Conservation (phyloP, 2,797 vertebrate species). For the Lates japonicus region DNA sequence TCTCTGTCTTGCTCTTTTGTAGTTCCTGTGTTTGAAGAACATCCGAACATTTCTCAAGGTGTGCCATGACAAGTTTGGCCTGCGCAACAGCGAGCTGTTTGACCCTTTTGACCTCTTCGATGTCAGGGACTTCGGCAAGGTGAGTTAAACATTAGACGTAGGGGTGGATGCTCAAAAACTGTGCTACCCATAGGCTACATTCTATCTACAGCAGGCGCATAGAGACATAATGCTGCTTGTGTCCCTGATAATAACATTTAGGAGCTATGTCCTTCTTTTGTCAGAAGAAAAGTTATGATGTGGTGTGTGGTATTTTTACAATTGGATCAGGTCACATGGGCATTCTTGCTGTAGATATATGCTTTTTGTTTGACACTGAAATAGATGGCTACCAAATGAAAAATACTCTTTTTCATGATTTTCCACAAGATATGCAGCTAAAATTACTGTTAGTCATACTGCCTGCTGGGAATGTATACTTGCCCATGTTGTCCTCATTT, state of each 20-base stretch:
- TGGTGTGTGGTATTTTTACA: neutral
- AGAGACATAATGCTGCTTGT: conserved; percentile 37
- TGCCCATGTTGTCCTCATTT: neutral
- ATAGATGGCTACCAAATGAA: neutral
- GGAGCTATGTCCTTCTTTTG: conserved; percentile 24
- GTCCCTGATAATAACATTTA: conserved; percentile 1
- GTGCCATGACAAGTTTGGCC: conserved; percentile 96
- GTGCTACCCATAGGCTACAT: conserved; percentile 9
- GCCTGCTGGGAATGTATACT: neutral
- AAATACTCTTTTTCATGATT: accelerated
- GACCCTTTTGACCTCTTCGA: conserved; percentile 99
- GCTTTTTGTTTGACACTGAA: neutral
- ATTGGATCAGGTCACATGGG: conserved; percentile 2
- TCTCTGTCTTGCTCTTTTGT: conserved; percentile 26
- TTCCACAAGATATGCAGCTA: neutral
- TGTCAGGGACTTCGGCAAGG: conserved; percentile 98
- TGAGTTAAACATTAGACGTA: conserved; percentile 77
- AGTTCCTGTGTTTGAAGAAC: conserved; percentile 99
- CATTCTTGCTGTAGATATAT: neutral
- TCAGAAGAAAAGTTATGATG: conserved; percentile 19
- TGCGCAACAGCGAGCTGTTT: conserved; percentile 96
- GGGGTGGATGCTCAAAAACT: neutral
- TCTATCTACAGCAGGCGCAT: neutral
- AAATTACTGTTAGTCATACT: neutral
- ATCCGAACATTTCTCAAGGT: conserved; percentile 98